Conservation (phyloP, 2,113 vertebrate species). For the Isichthys henryi region DNA sequence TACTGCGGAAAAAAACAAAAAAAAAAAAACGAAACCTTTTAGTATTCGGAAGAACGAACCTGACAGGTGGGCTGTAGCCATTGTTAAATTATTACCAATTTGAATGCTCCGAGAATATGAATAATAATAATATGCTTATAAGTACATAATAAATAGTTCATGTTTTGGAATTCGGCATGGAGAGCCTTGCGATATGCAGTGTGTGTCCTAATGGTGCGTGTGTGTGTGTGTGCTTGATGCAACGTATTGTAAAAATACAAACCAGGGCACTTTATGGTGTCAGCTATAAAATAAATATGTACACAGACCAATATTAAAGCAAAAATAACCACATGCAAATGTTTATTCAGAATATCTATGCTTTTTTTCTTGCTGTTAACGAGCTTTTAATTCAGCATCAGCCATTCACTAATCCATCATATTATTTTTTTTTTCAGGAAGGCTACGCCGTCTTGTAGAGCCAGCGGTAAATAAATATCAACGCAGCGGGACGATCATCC, state of each 20-base stretch:
- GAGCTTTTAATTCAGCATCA: not conserved
- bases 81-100: not conserved
- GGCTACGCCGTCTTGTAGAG: not conserved
- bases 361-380: not conserved
- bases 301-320: not conserved
- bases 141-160: constrained; percentile 1
- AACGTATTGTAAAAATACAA: not conserved
- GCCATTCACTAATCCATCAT: not conserved
- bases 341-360: not conserved
- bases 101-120: not conserved
- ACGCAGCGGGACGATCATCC: not conserved
- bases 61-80: not conserved
- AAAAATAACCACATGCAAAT: not conserved
- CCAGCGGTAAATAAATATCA: not conserved
- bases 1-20: not conserved
- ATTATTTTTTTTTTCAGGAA: not conserved
- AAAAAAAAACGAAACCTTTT: not conserved
- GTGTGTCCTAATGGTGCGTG: not conserved
- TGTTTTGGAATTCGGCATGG: not conserved
- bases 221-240: not conserved
- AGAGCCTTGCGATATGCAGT: not conserved
- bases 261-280: not conserved
- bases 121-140: constrained; percentile 2
- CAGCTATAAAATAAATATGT: not conserved
- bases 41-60: not conserved